phyloP scores from a whole-genome alignment of 2,888 invertebrate genomes.

The Baccha elongata region DNA sequence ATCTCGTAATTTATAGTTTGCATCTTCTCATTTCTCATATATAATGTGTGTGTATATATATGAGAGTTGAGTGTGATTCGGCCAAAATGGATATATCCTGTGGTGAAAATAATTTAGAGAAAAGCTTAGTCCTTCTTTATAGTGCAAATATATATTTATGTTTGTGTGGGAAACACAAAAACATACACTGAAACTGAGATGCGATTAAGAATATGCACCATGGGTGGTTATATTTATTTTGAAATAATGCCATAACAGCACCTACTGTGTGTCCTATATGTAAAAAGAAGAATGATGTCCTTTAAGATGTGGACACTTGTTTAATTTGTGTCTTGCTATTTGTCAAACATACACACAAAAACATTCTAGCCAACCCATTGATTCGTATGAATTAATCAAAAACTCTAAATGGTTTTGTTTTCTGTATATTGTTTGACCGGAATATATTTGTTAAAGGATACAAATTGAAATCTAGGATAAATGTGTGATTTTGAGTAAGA shows the following conservation, averaged over 20 bases:
- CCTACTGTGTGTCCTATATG: not conserved
- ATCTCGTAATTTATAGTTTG: conserved; percentile 73
- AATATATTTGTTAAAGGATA: not conserved
- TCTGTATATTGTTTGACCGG: not conserved
- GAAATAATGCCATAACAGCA: not conserved
- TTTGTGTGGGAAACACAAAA: not conserved
- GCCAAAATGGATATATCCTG: conserved; percentile 54
- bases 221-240: conserved; percentile 28
- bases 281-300: not conserved
- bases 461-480: not conserved
- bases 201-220: conserved; percentile 30
- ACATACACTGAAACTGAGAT: conserved; percentile 19
- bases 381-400: not conserved
- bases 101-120: conserved; percentile 52
- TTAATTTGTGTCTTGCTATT: conserved; percentile 52
- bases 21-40: conserved; percentile 40
- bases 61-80: conserved; percentile 16
- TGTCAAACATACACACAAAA: conserved; percentile 11
- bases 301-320: conserved; percentile 56
- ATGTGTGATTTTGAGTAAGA: no score
- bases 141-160: not conserved
- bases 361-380: not conserved
- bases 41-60: not conserved
- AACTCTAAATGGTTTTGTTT: not conserved
- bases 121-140: conserved; percentile 22